These are phyloP conservation scores for Cistogaster globosa DNA, from an alignment of 2,888 invertebrate genomes.

Conservation along the genomic window DNA sequence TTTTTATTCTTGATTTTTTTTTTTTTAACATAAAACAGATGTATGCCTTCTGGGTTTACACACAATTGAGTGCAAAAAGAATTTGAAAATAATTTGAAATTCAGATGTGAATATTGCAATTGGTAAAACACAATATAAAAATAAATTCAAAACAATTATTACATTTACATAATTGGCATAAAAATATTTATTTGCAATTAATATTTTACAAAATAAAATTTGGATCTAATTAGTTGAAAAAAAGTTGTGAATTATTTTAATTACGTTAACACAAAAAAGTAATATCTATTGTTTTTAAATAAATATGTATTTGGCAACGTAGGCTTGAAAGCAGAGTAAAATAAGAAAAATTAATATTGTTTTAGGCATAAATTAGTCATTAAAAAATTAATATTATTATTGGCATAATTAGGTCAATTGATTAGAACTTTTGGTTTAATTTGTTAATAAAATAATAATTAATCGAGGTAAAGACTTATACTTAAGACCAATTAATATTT, in stretches of 20 bases:
- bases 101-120: conserved; percentile 28
- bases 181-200: neutral
- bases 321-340: too few relatives aligned
- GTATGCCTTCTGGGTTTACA: conserved; percentile 60
- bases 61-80: conserved; percentile 20
- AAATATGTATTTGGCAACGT: too few relatives aligned
- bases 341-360: too few relatives aligned
- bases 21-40: conserved; percentile 53
- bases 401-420: too few relatives aligned
- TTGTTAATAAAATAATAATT: too few relatives aligned
- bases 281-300: too few relatives aligned
- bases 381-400: too few relatives aligned
- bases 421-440: too few relatives aligned
- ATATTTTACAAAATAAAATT: conserved; percentile 6
- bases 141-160: conserved; percentile 15
- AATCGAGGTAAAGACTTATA: too few relatives aligned
- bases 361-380: too few relatives aligned
- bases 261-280: too few relatives aligned
- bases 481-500: too few relatives aligned
- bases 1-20: conserved; percentile 5
- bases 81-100: conserved; percentile 46
- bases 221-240: neutral
- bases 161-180: conserved; percentile 16
- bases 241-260: neutral
- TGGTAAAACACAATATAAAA: conserved; percentile 1